Base-by-base conservation (phyloP, 2,797 vertebrate species). In the Amblyopsis hoosieri region DNA sequence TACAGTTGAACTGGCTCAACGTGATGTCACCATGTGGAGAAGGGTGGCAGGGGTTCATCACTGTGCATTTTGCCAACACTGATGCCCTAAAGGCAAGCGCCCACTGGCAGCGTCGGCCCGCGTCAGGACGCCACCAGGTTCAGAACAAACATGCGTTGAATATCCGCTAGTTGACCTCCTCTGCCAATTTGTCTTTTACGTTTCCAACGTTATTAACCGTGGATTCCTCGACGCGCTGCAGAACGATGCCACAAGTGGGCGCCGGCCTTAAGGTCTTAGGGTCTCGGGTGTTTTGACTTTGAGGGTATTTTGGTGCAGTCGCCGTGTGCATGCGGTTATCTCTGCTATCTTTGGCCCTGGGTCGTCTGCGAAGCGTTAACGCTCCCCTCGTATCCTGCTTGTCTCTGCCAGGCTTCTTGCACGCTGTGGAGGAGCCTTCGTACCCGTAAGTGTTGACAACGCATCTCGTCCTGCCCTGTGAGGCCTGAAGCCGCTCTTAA, bases 391-490 rank as follows among this genome's bases (percentile, higher is more conserved):
- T 71, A n/a, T 83, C 65, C 8, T 67, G 31, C 55, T 78, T 57
- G 33, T 83, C 81, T 63, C 49, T 58, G 66, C 67, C 75, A 93
- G 92, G 66, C 71, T 74, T 86, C 48, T 73, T 89, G 59, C 72
- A 59, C 73, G 77, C 59, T 0, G 81, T 91, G 1, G 88, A 89
- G 62, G 91, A 92, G 74, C 90, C 82, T 58, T 83, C 82, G 0
- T 89, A 88, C 57, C 71, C 64, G 92, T 93, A 81, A 91, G 90
- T 87, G 67, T 71, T 12, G 6, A 57, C 37, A 2, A 45, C 53
- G 56, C 71, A 54, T 37, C 33, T 37, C 33, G 3, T 2, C 8
- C 33, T 37, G 33, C 33, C 33, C 23, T 23, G 33, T 37, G 33
- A 37, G 8, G 8, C 33, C 33, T 37, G 33, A 37, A 37, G 6